Percentiles rank a stretch among this genome's conserved stretches.
These are phyloP conservation scores for Sweltsa coloradensis DNA, from an alignment of 1,140 invertebrate genomes.

Conservation along the genomic window DNA sequence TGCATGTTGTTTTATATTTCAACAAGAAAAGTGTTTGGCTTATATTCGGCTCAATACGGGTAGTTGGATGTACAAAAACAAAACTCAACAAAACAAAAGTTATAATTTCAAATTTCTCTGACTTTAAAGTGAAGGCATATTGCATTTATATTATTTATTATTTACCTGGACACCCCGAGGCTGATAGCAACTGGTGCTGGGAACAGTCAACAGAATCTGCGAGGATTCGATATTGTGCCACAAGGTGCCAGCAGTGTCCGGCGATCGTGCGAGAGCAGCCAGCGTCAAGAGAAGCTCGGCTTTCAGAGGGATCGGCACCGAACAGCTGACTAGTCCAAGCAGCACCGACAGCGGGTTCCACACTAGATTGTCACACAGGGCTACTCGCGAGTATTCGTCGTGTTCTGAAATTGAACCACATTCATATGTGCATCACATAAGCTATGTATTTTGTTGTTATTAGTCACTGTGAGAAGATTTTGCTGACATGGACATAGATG, in stretches of 20 bases:
- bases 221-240: constrained; percentile 82
- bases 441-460: too few species aligned
- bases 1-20: too few species aligned
- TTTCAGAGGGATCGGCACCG: constrained; percentile 74
- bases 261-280: constrained; percentile 58
- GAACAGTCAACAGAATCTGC: constrained; percentile 63
- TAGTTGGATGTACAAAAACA: too few species aligned
- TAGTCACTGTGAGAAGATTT: too few species aligned
- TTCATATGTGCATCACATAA: too few species aligned
- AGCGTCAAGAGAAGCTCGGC: constrained; percentile 65
- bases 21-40: too few species aligned
- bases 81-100: not conserved
- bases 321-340: constrained; percentile 73
- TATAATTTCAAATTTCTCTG: not conserved
- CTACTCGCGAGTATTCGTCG: constrained; percentile 63
- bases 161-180: constrained; percentile 44
- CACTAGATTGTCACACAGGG: constrained; percentile 72
- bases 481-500: too few species aligned
- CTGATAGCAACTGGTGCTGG: constrained; percentile 46
- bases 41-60: too few species aligned
- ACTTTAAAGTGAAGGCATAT: not conserved
- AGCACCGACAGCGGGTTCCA: constrained; percentile 71
- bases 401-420: constrained; percentile 28
- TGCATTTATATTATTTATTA: not conserved
- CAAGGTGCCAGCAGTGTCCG: constrained; percentile 59